Evolutionary conservation across 2,888 invertebrate genomes (phyloP), one percentile per base, ranked within the genome.

Genomic region (Melanotus villosus): DNA sequence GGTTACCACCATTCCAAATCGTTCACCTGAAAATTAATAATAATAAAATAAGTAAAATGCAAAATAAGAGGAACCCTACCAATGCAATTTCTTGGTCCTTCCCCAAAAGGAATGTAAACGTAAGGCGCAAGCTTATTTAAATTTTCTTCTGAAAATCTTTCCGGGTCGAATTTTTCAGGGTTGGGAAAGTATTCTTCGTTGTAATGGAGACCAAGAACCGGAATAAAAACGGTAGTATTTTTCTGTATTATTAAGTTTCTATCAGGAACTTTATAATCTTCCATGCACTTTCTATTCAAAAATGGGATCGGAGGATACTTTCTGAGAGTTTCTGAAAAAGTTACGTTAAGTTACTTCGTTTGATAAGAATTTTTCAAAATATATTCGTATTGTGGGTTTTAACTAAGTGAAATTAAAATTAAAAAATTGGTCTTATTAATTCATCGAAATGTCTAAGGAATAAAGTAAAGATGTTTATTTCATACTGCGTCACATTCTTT

Each of bases 241-340:
- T 34, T 41, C 47, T 65, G 36, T 16, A 65, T 19, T 6, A 36
- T 34, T 4, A 47, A n/a, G 14, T 45, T 23, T 2, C 18, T 57
- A 19, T 38, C 38, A 10, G 57, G 57, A 12, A 57, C 1, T 59
- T 38, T 74, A 68, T 81, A 84, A 47, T 81, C 75, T 45, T 73
- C 60, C 1, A 71, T 74, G 52, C 80, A 80, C 47, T 58, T 57
- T 68, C 83, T 75, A 41, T 79, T 79, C 65, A 83, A 65, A 26
- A 82, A 78, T 2, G 82, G 77, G 1, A 82, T 75, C 3, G 83
- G 81, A 2, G 86, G 84, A 72, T 84, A 85, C 65, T 83, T 81
- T 23, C 86, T 75, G 19, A 86, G 76, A 0, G 84, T 84, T 80
- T 87, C 86, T 84, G 77, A 54, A 81, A 80, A 50, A n/a, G 21